Percentiles rank a stretch among this genome's conserved stretches.
Evolutionary conservation across 2,888 invertebrate genomes (phyloP).

Genomic region (Drosophila cyrtoloma): DNA sequence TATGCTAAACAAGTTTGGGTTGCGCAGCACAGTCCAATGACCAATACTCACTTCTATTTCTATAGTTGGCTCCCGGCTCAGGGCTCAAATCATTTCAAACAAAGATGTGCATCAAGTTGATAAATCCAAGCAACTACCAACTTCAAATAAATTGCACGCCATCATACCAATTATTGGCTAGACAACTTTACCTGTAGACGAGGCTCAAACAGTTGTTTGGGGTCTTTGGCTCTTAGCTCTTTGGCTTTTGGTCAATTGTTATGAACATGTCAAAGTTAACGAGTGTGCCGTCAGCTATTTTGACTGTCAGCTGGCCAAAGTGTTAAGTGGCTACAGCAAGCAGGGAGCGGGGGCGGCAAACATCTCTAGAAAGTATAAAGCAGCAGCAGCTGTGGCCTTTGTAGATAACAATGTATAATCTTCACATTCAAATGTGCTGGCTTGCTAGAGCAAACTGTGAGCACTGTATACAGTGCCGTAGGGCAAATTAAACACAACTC

Average conservation of each 20-base stretch:
- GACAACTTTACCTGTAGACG: slow-evolving; percentile 8
- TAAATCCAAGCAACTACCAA: slow-evolving; percentile 54
- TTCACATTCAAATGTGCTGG: not conserved
- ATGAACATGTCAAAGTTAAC: slow-evolving; percentile 80
- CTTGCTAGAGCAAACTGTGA: not conserved
- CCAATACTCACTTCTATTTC: slow-evolving; percentile 65
- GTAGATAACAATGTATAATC: slow-evolving; percentile 55
- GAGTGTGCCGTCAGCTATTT: slow-evolving; percentile 58
- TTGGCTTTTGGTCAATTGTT: slow-evolving; percentile 68
- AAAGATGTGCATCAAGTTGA: slow-evolving; percentile 75
- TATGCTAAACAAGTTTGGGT: slow-evolving; percentile 76
- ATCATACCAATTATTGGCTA: slow-evolving; percentile 67
- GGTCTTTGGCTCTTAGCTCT: slow-evolving; percentile 9
- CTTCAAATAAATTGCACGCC: slow-evolving; percentile 68
- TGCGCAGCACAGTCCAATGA: slow-evolving; percentile 5
- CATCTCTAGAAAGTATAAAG: slow-evolving; percentile 51
- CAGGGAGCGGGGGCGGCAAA: slow-evolving; percentile 13
- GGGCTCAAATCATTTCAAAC: slow-evolving; percentile 68
- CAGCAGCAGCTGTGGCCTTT: slow-evolving; percentile 27
- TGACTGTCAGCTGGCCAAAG: slow-evolving; percentile 72
- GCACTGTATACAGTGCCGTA: not conserved
- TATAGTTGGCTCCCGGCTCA: slow-evolving; percentile 68
- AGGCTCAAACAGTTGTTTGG: not conserved
- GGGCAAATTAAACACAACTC: not conserved
- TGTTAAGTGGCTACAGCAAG: slow-evolving; percentile 60